These are phyloP conservation scores for Campoplex nolae DNA, from an alignment of 2,888 invertebrate species.

Conservation along the genomic window DNA sequence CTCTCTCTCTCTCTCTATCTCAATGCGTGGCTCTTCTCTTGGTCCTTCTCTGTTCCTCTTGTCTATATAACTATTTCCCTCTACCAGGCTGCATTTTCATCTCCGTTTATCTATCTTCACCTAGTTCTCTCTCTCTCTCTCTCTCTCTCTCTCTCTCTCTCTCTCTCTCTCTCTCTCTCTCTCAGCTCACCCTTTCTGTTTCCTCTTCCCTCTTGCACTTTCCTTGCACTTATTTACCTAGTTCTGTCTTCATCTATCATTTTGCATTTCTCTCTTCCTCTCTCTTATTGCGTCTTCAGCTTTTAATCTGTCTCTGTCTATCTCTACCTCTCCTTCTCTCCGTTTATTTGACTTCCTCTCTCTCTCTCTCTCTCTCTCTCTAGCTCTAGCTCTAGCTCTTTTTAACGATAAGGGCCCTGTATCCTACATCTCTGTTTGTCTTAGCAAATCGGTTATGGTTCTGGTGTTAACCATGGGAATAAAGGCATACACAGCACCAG, in stretches of 20 bases:
- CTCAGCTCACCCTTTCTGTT: too few relatives aligned
- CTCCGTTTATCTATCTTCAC: too few relatives aligned
- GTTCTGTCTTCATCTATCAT: too few relatives aligned
- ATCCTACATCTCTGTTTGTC: neutral
- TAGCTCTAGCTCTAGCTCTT: slow-evolving; percentile 2
- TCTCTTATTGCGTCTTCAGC: neutral
- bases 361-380: slow-evolving; percentile 12
- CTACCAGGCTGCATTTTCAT: too few relatives aligned
- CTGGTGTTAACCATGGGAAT: slow-evolving; percentile 16
- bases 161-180: too few relatives aligned
- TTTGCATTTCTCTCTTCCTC: neutral
- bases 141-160: too few relatives aligned
- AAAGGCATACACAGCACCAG: neutral
- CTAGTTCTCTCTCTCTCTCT: too few relatives aligned
- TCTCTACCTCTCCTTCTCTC: neutral
- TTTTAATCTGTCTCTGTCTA: too few relatives aligned
- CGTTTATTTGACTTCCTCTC: neutral
- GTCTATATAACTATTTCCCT: neutral
- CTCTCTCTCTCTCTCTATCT: neutral
- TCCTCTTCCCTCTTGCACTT: too few relatives aligned
- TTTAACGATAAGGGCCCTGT: neutral
- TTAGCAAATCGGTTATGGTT: neutral
- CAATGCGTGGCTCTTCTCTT: neutral
- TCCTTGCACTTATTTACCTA: too few relatives aligned
- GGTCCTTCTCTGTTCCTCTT: neutral